Conservation (phyloP, 2,113 vertebrate species). For the Porphyrio hochstetteri region DNA sequence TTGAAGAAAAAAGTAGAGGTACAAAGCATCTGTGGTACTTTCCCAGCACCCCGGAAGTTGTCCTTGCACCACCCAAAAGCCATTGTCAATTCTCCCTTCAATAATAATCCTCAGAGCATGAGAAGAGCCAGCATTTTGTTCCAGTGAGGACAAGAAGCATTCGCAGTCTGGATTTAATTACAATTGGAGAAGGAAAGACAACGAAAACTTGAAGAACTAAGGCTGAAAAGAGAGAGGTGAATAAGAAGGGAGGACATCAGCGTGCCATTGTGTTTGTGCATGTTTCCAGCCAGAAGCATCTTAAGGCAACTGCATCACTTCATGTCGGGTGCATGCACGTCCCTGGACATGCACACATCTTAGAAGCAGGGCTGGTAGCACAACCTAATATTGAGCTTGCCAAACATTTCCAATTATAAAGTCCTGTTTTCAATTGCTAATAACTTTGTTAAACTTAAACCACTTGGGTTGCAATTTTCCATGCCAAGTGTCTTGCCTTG, state of each 20-base stretch:
- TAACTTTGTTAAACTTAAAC: slow-evolving; percentile 59
- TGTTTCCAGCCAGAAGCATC: neutral
- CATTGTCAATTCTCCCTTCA: neutral
- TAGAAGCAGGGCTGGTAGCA: slow-evolving; percentile 51
- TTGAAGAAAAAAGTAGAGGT: neutral
- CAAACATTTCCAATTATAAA: slow-evolving; percentile 60
- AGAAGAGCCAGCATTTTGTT: neutral
- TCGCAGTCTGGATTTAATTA: neutral
- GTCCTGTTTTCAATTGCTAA: slow-evolving; percentile 65
- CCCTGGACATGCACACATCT: neutral
- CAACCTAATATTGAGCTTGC: slow-evolving; percentile 24
- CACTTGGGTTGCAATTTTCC: slow-evolving; percentile 44
- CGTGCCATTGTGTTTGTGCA: neutral
- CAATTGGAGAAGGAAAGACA: neutral
- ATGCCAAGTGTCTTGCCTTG: slow-evolving; percentile 45
- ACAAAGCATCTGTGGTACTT: neutral
- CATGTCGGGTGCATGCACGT: neutral
- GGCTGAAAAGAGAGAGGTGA: neutral
- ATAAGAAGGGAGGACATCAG: neutral
- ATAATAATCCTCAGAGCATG: neutral
- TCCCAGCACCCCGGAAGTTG: neutral
- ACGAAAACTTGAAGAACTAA: neutral
- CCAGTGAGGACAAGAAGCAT: neutral
- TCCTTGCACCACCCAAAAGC: neutral
- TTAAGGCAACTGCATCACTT: neutral